These are phyloP conservation scores for Heliocidaris tuberculata DNA, from an alignment of 35 echinoderm and acorn worm genomes.

Conservation along the genomic window DNA sequence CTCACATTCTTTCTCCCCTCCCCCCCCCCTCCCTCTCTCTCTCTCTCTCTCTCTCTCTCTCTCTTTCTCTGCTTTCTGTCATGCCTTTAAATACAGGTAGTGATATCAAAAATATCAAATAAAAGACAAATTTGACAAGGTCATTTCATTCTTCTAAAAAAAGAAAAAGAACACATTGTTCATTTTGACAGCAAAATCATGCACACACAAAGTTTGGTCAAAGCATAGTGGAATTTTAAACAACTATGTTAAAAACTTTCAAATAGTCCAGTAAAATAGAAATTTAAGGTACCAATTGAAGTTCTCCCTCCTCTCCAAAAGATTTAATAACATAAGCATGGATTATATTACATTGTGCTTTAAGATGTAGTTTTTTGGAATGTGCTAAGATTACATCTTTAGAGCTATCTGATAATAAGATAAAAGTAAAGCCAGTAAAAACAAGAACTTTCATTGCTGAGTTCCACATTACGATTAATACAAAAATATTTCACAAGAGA, in stretches of 20 bases:
- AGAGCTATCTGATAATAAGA: neutral
- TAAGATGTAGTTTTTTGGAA: too few species aligned
- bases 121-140: neutral
- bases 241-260: neutral
- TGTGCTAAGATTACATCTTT: neutral
- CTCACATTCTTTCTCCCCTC: neutral
- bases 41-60: neutral
- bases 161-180: neutral
- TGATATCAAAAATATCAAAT: neutral
- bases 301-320: neutral
- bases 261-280: neutral
- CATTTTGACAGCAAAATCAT: neutral
- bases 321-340: too few species aligned
- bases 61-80: too few species aligned
- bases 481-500: too few species aligned
- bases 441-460: too few species aligned
- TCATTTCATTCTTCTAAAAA: neutral
- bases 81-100: neutral
- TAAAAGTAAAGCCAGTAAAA: too few species aligned
- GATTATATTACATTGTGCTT: too few species aligned
- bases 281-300: neutral
- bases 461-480: too few species aligned
- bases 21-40: neutral
- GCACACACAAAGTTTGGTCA: neutral
- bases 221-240: neutral